Evolutionary conservation across 2,113 vertebrate genomes (phyloP).

Genomic region (Terrapene triunguis): DNA sequence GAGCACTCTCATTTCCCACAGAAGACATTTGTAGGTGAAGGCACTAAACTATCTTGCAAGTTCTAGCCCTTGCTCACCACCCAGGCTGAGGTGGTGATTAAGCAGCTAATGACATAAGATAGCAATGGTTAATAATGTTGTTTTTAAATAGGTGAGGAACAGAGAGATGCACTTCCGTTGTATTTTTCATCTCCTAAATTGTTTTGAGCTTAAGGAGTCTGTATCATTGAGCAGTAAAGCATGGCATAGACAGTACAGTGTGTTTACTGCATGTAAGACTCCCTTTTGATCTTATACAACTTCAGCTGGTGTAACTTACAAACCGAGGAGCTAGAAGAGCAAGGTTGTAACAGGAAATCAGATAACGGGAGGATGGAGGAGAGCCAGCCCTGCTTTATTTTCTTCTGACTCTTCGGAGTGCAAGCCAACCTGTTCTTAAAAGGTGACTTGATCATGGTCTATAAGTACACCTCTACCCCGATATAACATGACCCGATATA

Average conservation of each 20-base stretch:
- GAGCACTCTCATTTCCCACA: not conserved
- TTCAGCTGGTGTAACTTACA: not conserved
- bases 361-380: not conserved
- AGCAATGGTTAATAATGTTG: not conserved
- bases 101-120: not conserved
- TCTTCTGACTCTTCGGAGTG: not conserved
- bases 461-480: no score
- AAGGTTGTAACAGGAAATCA: not conserved
- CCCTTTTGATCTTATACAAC: not conserved
- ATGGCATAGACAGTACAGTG: accelerated
- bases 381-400: not conserved
- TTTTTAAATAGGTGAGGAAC: not conserved
- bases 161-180: not conserved
- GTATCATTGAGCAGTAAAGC: not conserved
- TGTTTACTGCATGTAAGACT: not conserved
- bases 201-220: not conserved
- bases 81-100: not conserved
- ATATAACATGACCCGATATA: no score
- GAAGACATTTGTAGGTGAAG: not conserved
- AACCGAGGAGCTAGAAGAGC: not conserved
- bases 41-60: not conserved
- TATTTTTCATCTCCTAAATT: not conserved
- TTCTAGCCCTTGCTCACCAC: not conserved
- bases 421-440: not conserved
- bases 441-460: not conserved